phyloP scores from a whole-genome alignment of 2,797 vertebrate genomes.

The Pseudochirops corinnae region DNA sequence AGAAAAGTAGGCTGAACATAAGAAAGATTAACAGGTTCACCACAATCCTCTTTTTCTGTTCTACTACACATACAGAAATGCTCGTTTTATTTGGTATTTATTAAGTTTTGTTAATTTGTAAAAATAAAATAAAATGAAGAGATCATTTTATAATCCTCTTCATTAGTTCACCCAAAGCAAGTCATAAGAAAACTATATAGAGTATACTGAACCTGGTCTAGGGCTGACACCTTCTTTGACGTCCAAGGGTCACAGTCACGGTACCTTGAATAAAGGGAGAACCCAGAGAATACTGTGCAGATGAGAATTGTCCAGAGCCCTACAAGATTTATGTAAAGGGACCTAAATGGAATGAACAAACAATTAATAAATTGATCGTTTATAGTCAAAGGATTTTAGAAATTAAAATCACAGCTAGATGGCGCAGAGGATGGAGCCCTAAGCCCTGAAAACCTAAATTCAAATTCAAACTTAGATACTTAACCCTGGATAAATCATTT shows the following conservation, averaged over 20 bases:
- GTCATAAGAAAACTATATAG: not conserved
- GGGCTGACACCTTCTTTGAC: slow-evolving; percentile 87
- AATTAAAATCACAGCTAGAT: not conserved
- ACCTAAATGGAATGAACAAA: slow-evolving; percentile 83
- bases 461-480: not conserved
- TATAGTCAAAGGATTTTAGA: slow-evolving; percentile 4
- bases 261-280: slow-evolving; percentile 94
- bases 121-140: not conserved
- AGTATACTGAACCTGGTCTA: slow-evolving; percentile 93
- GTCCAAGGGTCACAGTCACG: slow-evolving; percentile 94
- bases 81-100: not conserved
- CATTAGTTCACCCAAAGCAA: not conserved
- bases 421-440: not conserved
- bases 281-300: slow-evolving; percentile 90
- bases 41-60: not conserved
- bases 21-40: not conserved
- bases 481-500: not conserved
- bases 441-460: not conserved
- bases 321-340: slow-evolving; percentile 94
- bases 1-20: not conserved
- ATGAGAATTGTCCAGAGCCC: slow-evolving; percentile 90
- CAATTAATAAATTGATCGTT: not conserved
- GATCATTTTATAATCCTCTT: not conserved
- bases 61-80: not conserved
- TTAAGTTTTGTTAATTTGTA: not conserved